Evolutionary conservation across 2,888 invertebrate genomes (phyloP).

Genomic region (Campoplex capitator): DNA sequence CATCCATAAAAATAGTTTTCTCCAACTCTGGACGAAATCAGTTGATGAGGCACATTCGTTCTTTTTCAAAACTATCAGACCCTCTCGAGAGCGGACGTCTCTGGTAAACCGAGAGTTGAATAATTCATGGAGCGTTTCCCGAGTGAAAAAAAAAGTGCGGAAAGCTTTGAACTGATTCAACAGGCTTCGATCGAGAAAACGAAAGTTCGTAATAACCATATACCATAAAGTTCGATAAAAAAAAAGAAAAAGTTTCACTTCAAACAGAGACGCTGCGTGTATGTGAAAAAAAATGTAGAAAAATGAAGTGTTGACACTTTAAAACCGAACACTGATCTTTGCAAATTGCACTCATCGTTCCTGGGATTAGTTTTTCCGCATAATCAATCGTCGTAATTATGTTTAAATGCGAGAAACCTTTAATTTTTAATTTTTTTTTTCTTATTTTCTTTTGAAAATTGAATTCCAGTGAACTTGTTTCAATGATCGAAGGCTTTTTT

Average conservation of each 20-base stretch:
- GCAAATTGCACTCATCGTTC: not conserved
- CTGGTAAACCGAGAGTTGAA: slow-evolving; percentile 36
- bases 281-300: not conserved
- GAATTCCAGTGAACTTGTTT: not conserved
- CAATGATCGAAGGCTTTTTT: not conserved
- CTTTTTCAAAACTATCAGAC: not conserved
- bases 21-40: not conserved
- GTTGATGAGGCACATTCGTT: slow-evolving; percentile 31
- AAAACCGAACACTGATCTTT: not conserved
- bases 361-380: not conserved
- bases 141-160: slow-evolving; percentile 17
- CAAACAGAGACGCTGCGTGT: not conserved
- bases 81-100: not conserved
- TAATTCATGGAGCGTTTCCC: slow-evolving; percentile 56
- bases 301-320: not conserved
- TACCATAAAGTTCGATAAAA: slow-evolving; percentile 16
- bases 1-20: not conserved
- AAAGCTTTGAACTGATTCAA: slow-evolving; percentile 45
- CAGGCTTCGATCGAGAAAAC: slow-evolving; percentile 39
- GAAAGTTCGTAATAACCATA: slow-evolving; percentile 34
- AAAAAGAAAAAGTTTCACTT: slow-evolving; percentile 1
- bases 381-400: not conserved
- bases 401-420: not conserved
- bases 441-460: not conserved
- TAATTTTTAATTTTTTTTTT: not conserved